Base-by-base conservation (phyloP, 2,113 vertebrate genomes). In the Andinoacara biseriatus region DNA sequence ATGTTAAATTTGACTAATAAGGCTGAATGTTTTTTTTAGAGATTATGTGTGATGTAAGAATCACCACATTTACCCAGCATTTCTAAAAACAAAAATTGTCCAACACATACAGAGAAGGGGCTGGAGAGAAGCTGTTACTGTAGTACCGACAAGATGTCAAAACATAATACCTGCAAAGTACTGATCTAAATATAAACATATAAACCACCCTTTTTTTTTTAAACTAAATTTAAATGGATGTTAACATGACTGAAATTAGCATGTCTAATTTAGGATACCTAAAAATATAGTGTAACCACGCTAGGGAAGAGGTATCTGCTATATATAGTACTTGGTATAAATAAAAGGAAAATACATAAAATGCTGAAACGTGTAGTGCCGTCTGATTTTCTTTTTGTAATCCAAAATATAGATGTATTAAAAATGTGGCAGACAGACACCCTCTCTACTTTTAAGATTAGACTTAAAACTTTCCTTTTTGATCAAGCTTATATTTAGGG, bases 121-220 rank as follows among this genome's bases (percentile, higher is more conserved):
- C 26, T 31, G 46, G 26, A 54, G 67, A 72, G 26, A 26, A 54
- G 46, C 26, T 33, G 67, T 33, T 54, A 52, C 17, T 72, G 67
- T 54, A 5, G 10, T 54, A 31, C 46, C 54, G 26, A 72, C 67
- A 54, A 72, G 67, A 72, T 72, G 67, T 33, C 67, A 31, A n/a
- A 72, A 0, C 18, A n/a, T 74, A 79, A 84, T 86, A 54, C 54
- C 63, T 72, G 58, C 61, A 77, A 82, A 85, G 61, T 33, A 74
- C 56, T 15, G 3, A 13, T 82, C 65, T 83, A 80, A 80, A 80
- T 75, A 76, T 67, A 82, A 83, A 65, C 56, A 54, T 7, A 72
- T 77, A 52, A 77, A 7, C 40, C 76, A 17, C 9, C 10, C 33
- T 72, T 18, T 77, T 29, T 54, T 72, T 18, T 77, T 29, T 46